Conservation (phyloP, 64 coral and sea anemone genomes). For the Pocillopora verrucosa region DNA sequence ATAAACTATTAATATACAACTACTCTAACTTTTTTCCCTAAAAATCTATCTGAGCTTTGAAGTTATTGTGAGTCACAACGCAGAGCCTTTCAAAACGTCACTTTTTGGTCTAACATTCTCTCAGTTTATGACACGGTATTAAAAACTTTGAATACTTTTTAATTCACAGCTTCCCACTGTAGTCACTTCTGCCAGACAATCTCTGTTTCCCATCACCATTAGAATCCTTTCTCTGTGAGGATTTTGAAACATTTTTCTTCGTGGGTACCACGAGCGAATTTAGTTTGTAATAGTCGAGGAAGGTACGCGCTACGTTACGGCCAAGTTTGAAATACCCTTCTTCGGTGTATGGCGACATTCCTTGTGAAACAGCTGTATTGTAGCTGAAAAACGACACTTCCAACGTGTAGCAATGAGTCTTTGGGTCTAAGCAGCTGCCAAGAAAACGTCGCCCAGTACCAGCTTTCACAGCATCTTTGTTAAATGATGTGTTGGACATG, state of each 20-base stretch:
- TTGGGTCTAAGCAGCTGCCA: conserved; percentile 83
- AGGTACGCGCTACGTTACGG: conserved; percentile 91
- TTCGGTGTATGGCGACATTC: conserved; percentile 90
- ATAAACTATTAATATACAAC: no score
- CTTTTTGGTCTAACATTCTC: not conserved
- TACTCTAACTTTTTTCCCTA: no score
- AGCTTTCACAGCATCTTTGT: conserved; percentile 93
- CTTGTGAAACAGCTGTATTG: conserved; percentile 66
- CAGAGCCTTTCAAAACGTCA: no score
- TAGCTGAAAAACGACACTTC: conserved; percentile 98
- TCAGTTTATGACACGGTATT: not conserved
- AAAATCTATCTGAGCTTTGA: no score
- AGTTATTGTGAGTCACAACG: no score
- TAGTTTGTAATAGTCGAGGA: conserved; percentile 95
- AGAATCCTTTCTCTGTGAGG: conserved; percentile 39
- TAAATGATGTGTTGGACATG: conserved; percentile 97
- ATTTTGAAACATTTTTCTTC: conserved; percentile 54
- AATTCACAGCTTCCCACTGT: not conserved
- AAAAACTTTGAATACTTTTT: not conserved
- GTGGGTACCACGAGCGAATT: conserved; percentile 65
- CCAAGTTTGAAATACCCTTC: conserved; percentile 92
- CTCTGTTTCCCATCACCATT: not conserved
- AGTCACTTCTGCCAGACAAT: conserved; percentile 1
- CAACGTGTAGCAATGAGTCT: conserved; percentile 92
- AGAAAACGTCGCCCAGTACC: conserved; percentile 94